Conservation (phyloP, 2,888 invertebrate species). For the Xanthia icteritia region DNA sequence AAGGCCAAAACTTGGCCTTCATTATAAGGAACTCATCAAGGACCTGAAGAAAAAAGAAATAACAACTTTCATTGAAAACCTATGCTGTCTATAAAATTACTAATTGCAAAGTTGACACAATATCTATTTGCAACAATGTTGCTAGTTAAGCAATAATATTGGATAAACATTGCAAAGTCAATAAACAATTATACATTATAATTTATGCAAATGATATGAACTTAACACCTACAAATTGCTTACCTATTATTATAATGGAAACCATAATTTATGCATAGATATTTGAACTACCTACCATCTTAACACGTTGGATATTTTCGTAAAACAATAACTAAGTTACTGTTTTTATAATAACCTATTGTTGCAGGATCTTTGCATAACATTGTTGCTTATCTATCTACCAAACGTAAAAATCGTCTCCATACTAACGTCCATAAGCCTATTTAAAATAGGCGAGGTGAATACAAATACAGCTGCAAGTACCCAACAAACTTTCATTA, state of each 20-base stretch:
- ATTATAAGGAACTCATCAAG: background rate
- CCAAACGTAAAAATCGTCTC: background rate
- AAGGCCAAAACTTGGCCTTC: no score
- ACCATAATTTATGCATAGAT: slow-evolving; percentile 31
- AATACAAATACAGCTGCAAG: background rate
- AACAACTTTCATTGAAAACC: background rate
- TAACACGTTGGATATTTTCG: background rate
- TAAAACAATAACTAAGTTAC: background rate
- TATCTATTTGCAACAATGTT: background rate
- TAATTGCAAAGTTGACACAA: background rate
- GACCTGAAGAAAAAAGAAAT: background rate
- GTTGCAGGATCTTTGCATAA: background rate
- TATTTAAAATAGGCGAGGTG: background rate
- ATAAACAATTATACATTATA: slow-evolving; percentile 16
- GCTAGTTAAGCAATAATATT: background rate
- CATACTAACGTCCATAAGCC: background rate
- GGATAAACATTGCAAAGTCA: slow-evolving; percentile 7
- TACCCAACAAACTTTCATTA: slow-evolving; percentile 1
- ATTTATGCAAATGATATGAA: slow-evolving; percentile 9
- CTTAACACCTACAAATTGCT: slow-evolving; percentile 1
- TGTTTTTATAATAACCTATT: background rate
- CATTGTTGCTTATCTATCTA: background rate
- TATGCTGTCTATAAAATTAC: background rate
- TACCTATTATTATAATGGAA: slow-evolving; percentile 12
- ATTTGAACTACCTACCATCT: slow-evolving; percentile 6